Percentiles rank a stretch among this genome's conserved stretches.
phyloP scores from a whole-genome alignment of 2,888 invertebrate species.

The Myathropa florea region DNA sequence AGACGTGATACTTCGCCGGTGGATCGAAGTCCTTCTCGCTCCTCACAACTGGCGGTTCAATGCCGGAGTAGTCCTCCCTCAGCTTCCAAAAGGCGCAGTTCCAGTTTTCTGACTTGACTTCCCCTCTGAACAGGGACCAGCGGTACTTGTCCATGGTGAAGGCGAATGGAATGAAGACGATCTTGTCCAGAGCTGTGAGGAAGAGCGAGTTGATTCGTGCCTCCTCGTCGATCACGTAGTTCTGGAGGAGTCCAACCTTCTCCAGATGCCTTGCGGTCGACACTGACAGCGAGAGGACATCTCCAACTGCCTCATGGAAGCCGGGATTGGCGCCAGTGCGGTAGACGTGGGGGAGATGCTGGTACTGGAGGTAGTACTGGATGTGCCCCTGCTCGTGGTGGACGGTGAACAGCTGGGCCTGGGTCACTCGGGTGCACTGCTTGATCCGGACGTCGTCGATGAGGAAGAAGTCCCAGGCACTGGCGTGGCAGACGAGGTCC shows the following conservation, averaged over 20 bases:
- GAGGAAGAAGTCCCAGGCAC: constrained; percentile 94
- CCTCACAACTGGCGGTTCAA: constrained; percentile 85
- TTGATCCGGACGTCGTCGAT: constrained; percentile 89
- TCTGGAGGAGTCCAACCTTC: constrained; percentile 84
- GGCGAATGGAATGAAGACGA: constrained; percentile 87
- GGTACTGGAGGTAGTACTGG: constrained; percentile 86
- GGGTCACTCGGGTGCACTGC: constrained; percentile 84
- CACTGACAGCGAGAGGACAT: constrained; percentile 86
- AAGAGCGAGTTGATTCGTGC: constrained; percentile 87
- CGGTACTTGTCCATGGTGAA: constrained; percentile 87
- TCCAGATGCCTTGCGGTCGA: constrained; percentile 87
- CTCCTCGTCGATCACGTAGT: constrained; percentile 84
- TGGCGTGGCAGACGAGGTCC: constrained; percentile 91
- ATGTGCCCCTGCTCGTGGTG: constrained; percentile 88
- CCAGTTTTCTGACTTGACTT: constrained; percentile 83
- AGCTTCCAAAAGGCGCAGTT: constrained; percentile 87
- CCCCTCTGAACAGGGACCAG: constrained; percentile 86
- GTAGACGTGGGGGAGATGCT: constrained; percentile 83
- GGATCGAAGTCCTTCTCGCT: constrained; percentile 88
- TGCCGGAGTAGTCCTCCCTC: constrained; percentile 84
- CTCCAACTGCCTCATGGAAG: constrained; percentile 89
- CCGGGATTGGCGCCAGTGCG: constrained; percentile 84
- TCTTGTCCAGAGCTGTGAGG: constrained; percentile 86
- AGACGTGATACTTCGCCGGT: constrained; percentile 88
- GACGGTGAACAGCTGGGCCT: constrained; percentile 83